phyloP scores from a whole-genome alignment of 2,797 vertebrate genomes.

The Pseudopleuronectes americanus region DNA sequence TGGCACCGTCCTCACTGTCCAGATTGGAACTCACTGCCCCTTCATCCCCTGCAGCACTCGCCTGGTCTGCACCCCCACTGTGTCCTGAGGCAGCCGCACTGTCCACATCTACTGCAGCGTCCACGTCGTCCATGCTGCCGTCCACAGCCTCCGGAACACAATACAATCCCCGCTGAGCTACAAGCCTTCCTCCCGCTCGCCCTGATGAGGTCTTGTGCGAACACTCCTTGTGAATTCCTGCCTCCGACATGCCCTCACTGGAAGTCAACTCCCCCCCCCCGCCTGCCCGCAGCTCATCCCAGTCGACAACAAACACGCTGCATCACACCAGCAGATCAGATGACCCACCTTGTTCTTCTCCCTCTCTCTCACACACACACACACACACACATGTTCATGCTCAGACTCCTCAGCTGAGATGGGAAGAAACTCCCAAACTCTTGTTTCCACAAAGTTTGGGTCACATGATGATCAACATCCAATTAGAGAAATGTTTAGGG shows the following conservation, averaged over 20 bases:
- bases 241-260: constrained; percentile 72
- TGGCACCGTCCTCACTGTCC: background rate
- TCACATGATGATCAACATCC: constrained; percentile 65
- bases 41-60: background rate
- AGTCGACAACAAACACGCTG: constrained; percentile 42
- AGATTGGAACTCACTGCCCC: background rate
- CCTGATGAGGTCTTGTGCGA: constrained; percentile 46
- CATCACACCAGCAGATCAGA: constrained; percentile 65
- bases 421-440: constrained; percentile 45
- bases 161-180: background rate
- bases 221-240: constrained; percentile 72
- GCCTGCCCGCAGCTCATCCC: constrained; percentile 44
- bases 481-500: constrained; percentile 35
- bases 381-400: constrained; percentile 4
- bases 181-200: constrained; percentile 14
- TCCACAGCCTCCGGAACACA: constrained; percentile 26
- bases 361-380: constrained; percentile 2
- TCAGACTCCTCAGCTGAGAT: constrained; percentile 38
- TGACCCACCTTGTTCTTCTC: background rate
- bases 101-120: constrained; percentile 15
- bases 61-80: constrained; percentile 17
- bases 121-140: constrained; percentile 12
- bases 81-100: background rate
- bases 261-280: constrained; percentile 55
- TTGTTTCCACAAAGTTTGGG: constrained; percentile 42